A percentile compares a stretch with the other conserved stretches of the same genome.
phyloP scores from a whole-genome alignment of 1,140 invertebrate genomes.

The Luehdorfia chinensis region DNA sequence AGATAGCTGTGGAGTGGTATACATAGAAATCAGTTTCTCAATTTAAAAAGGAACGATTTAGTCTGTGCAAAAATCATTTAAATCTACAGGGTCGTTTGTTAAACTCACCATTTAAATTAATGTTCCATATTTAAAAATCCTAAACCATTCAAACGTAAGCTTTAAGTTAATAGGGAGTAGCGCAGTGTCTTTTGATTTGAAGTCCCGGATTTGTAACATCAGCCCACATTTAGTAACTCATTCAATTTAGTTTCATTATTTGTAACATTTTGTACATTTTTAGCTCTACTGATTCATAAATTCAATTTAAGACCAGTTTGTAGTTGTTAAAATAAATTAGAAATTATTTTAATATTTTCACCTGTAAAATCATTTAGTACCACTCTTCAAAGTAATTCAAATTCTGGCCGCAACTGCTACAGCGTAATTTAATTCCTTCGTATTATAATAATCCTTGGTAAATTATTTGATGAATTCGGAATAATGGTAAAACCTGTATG shows the following conservation, averaged over 20 bases:
- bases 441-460: too few relatives aligned
- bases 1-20: slow-evolving; percentile 33
- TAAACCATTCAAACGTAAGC: not conserved
- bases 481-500: slow-evolving; percentile 4
- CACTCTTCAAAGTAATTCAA: too few relatives aligned
- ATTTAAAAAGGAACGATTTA: not conserved
- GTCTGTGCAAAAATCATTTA: not conserved
- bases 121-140: not conserved
- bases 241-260: not conserved
- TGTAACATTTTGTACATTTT: not conserved
- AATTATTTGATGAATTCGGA: too few relatives aligned
- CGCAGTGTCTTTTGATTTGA: not conserved
- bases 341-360: not conserved
- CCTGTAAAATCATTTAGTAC: not conserved
- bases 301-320: not conserved
- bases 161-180: not conserved
- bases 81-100: not conserved
- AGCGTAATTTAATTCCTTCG: too few relatives aligned
- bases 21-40: slow-evolving; percentile 24
- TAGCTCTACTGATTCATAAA: not conserved
- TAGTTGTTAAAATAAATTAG: not conserved
- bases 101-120: slow-evolving; percentile 9
- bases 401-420: too few relatives aligned
- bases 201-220: slow-evolving; percentile 14
- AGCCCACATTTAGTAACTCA: slow-evolving; percentile 1